These are phyloP conservation scores for Dryobates pubescens DNA, from an alignment of 2,797 vertebrate genomes.

Conservation along the genomic window DNA sequence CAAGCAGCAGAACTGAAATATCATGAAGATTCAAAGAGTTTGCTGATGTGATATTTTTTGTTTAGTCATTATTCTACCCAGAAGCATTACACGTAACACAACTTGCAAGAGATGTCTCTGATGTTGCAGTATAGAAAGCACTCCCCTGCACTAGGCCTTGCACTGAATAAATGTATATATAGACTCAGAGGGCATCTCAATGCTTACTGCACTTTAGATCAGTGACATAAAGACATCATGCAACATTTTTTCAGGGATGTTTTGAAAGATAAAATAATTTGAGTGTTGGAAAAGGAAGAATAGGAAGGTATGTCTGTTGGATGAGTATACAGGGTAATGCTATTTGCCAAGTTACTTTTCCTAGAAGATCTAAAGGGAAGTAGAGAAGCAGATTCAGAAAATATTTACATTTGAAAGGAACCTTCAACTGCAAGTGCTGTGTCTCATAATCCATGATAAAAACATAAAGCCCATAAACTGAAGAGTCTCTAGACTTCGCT, in stretches of 20 bases:
- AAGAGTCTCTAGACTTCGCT: background rate
- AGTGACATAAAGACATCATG: background rate
- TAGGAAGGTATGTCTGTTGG: background rate
- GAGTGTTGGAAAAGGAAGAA: background rate
- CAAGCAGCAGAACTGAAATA: background rate
- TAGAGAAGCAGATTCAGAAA: background rate
- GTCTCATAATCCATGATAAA: background rate
- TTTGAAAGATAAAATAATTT: background rate
- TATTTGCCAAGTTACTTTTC: background rate
- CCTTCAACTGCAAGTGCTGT: background rate
- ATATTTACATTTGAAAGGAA: background rate
- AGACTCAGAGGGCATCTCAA: background rate
- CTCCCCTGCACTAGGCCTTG: background rate
- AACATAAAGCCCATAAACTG: background rate
- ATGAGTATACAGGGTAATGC: background rate
- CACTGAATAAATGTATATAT: background rate
- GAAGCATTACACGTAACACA: fast-evolving
- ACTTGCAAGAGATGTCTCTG: background rate
- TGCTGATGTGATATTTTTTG: background rate
- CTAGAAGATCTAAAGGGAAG: background rate
- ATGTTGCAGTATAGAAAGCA: background rate
- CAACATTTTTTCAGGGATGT: background rate
- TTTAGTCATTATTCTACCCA: background rate
- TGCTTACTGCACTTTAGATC: background rate
- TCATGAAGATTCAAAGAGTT: background rate